Evolutionary conservation across 2,888 invertebrate species (phyloP).

Genomic region (Polydrusus cervinus): DNA sequence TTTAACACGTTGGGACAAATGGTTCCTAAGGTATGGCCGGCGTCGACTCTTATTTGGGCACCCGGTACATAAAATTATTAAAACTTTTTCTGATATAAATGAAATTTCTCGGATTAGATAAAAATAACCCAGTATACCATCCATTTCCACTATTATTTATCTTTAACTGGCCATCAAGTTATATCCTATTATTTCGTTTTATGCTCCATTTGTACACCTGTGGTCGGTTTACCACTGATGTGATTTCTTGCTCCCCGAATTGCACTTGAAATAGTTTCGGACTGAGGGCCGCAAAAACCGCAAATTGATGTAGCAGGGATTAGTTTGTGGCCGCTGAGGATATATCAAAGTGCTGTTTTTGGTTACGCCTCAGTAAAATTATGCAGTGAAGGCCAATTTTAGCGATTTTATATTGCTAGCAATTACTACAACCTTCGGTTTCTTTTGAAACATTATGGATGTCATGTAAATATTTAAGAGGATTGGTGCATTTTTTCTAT

Average conservation of each 20-base stretch:
- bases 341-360: conserved; percentile 42
- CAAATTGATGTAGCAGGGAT: conserved; percentile 53
- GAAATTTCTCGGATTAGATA: too few relatives aligned
- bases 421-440: too few relatives aligned
- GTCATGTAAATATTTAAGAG: too few relatives aligned
- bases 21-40: too few relatives aligned
- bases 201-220: conserved; percentile 48
- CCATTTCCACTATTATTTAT: neutral
- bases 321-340: conserved; percentile 46
- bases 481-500: too few relatives aligned
- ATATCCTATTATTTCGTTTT: conserved; percentile 52
- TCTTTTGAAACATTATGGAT: too few relatives aligned
- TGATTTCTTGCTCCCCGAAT: conserved; percentile 52
- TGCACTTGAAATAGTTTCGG: conserved; percentile 53
- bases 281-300: conserved; percentile 42
- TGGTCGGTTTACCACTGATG: conserved; percentile 50
- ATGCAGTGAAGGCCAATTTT: neutral
- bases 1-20: too few relatives aligned
- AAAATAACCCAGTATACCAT: too few relatives aligned
- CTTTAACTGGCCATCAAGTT: conserved; percentile 13
- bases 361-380: conserved; percentile 7
- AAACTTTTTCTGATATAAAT: too few relatives aligned
- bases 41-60: too few relatives aligned
- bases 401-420: neutral
- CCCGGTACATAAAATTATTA: too few relatives aligned